A percentile compares a stretch with the other conserved stretches of the same genome.
phyloP scores from a whole-genome alignment of 1,140 invertebrate species.

The Drosophila navojoa region DNA sequence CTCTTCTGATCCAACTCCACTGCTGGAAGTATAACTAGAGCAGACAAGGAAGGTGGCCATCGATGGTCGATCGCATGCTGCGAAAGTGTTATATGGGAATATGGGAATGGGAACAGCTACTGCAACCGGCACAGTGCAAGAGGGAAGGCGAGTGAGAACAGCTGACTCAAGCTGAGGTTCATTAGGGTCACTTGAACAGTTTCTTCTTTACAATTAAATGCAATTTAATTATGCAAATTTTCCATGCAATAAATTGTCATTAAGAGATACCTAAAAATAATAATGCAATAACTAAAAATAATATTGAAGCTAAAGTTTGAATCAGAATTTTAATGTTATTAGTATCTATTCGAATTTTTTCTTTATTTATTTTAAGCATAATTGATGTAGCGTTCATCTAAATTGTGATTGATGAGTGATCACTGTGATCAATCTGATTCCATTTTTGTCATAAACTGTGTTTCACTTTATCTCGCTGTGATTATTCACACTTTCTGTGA shows the following conservation, averaged over 20 bases:
- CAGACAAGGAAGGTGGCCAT: constrained; percentile 8
- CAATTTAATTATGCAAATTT: neutral
- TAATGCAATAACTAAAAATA: no score
- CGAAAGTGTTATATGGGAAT: constrained; percentile 62
- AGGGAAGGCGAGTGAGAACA: constrained; percentile 1
- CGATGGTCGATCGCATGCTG: constrained; percentile 46
- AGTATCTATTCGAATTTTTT: no score
- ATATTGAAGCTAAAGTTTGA: no score
- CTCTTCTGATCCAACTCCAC: neutral
- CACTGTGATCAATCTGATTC: no score
- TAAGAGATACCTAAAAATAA: no score
- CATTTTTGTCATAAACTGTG: no score
- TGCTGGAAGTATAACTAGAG: neutral
- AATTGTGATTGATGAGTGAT: no score
- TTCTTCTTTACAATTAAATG: neutral
- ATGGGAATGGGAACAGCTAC: constrained; percentile 5
- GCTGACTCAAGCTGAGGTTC: constrained; percentile 10
- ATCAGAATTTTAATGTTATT: no score
- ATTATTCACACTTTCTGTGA: neutral
- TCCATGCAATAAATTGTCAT: no score
- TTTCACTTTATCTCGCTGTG: neutral
- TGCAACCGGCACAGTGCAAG: neutral
- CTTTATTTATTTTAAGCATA: no score
- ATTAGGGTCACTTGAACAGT: constrained; percentile 10
- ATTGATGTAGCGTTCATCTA: no score